Evolutionary conservation across 2,888 invertebrate species (phyloP).

Genomic region (Cordilura impudica): DNA sequence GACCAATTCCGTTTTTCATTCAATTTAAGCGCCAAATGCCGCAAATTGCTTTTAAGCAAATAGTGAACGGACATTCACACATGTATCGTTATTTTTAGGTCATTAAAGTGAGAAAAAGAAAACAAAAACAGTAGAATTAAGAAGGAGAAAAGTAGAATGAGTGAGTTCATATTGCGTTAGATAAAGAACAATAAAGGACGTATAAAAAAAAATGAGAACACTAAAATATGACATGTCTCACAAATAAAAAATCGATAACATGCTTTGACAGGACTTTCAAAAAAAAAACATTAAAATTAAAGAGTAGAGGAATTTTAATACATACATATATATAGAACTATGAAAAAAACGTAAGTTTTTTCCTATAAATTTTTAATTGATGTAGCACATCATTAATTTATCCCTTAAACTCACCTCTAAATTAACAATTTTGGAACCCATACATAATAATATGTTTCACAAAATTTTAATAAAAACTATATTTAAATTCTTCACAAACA

Average conservation of each 20-base stretch:
- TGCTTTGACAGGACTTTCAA: conserved; percentile 58
- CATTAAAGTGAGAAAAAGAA: conserved; percentile 53
- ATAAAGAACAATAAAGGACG: neutral
- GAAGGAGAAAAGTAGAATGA: neutral
- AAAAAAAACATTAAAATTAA: conserved; percentile 24
- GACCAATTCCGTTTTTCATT: conserved; percentile 53
- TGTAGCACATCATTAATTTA: neutral
- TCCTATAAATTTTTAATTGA: conserved; percentile 5
- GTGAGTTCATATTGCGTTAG: too few relatives aligned
- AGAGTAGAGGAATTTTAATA: conserved; percentile 20
- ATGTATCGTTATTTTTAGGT: conserved; percentile 63
- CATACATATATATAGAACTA: conserved; percentile 15
- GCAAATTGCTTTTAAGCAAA: conserved; percentile 34
- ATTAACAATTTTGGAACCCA: conserved; percentile 92
- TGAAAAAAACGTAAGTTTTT: neutral
- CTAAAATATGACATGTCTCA: conserved; percentile 29
- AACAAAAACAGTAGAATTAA: conserved; percentile 17
- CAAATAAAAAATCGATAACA: conserved; percentile 72
- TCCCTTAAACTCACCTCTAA: conserved; percentile 83
- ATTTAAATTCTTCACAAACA: conserved; percentile 11
- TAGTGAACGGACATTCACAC: conserved; percentile 52
- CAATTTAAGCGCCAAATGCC: conserved; percentile 55
- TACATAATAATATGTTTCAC: conserved; percentile 83
- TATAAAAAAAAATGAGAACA: conserved; percentile 52
- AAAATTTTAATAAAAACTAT: conserved; percentile 59